Evolutionary conservation across 2,797 vertebrate genomes (phyloP).

Genomic region (Sebastes paucispinis): DNA sequence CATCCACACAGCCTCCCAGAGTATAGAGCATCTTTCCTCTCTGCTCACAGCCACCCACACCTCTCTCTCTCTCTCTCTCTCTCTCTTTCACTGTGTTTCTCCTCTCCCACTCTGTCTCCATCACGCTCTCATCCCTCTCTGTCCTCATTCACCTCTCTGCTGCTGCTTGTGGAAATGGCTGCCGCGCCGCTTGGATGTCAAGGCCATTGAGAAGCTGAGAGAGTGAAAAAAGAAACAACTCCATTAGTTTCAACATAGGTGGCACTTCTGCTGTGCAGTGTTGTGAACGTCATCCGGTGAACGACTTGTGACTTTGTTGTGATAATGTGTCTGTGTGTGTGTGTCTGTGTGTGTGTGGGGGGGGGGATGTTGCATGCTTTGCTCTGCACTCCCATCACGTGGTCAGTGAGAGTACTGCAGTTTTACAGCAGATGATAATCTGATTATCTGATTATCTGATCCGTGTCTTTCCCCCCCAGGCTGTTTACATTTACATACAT

Average conservation of each 20-base stretch:
- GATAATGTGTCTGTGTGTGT: no score
- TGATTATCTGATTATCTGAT: background rate
- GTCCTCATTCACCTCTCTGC: constrained; percentile 17
- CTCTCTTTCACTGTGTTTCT: background rate
- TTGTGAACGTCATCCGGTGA: constrained; percentile 7
- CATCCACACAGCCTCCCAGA: constrained; percentile 37
- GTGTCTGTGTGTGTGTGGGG: background rate
- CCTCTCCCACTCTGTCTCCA: constrained; percentile 8
- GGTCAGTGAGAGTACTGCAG: constrained; percentile 19
- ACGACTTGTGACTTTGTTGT: constrained; percentile 5
- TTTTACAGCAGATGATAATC: background rate
- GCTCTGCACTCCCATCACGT: constrained; percentile 51
- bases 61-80: background rate
- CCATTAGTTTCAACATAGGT: background rate
- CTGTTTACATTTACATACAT: background rate
- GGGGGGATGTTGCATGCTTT: background rate
- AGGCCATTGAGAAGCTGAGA: background rate
- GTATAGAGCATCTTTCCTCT: constrained; percentile 34
- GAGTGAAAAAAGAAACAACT: background rate
- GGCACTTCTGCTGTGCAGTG: constrained; percentile 1
- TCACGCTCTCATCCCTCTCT: constrained; percentile 19
- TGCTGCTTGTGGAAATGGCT: constrained; percentile 14
- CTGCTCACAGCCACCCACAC: constrained; percentile 33
- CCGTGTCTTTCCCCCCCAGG: no score
- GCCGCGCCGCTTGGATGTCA: background rate